Conservation (phyloP, 2,113 vertebrate species). For the Peromyscus polionotus region DNA sequence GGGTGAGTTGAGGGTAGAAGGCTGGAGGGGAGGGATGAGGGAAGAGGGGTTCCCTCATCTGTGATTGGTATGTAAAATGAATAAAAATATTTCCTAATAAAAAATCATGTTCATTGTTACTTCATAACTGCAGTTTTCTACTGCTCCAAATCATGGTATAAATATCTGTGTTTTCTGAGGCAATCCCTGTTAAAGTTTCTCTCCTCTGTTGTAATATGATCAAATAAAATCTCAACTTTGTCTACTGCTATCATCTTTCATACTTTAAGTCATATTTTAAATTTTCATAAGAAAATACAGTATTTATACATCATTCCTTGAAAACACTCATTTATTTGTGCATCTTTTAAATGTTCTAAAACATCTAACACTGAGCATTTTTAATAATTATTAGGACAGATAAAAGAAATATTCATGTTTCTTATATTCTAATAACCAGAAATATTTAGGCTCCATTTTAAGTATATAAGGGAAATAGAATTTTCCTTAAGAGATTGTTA, state of each 20-base stretch:
- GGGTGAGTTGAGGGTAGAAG: too few relatives aligned
- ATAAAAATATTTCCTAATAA: too few relatives aligned
- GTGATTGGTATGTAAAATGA: too few relatives aligned
- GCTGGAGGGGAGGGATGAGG: too few relatives aligned
- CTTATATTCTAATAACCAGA: background rate
- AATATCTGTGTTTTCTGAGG: too few relatives aligned
- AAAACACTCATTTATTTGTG: background rate
- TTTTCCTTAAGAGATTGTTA: background rate
- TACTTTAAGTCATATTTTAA: background rate
- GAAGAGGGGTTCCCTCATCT: too few relatives aligned
- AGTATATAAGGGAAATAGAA: background rate
- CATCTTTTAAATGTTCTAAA: background rate
- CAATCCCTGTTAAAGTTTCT: background rate
- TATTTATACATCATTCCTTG: background rate
- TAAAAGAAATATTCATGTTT: background rate
- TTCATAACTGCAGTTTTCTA: background rate
- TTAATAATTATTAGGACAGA: background rate
- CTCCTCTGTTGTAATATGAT: background rate
- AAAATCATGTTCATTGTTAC: background rate
- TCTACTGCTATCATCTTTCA: background rate
- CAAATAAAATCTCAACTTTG: background rate
- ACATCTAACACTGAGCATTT: background rate
- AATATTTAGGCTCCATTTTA: constrained; percentile 1
- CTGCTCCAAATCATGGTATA: too few relatives aligned
- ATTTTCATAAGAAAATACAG: background rate